Percentiles rank a stretch among this genome's conserved stretches.
These are phyloP conservation scores for Meandrina meandrites DNA, from an alignment of 92 coral and sea anemone species.

Conservation along the genomic window DNA sequence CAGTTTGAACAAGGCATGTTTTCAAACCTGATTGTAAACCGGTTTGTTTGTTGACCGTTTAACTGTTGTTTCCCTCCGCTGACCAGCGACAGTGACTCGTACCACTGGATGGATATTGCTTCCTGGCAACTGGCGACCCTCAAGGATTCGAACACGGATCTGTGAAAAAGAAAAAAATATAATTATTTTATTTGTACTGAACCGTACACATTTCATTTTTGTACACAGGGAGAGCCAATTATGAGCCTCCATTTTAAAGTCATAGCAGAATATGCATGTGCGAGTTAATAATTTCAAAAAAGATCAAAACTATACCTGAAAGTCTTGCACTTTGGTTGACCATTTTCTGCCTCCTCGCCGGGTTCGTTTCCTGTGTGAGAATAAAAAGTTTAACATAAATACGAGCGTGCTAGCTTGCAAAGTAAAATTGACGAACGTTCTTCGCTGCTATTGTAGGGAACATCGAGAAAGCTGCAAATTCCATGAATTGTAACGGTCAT, in stretches of 20 bases:
- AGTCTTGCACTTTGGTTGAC: constrained; percentile 84
- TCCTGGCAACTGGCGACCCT: constrained; percentile 91
- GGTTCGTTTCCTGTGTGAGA: constrained; percentile 32
- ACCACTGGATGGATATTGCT: constrained; percentile 84
- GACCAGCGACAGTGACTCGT: constrained; percentile 74
- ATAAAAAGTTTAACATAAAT: background rate
- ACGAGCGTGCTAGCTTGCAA: background rate
- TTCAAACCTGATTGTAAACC: constrained; percentile 83
- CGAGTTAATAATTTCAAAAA: background rate
- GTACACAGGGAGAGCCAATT: background rate
- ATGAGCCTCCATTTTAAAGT: background rate
- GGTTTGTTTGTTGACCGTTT: constrained; percentile 89
- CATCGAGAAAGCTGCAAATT: no score
- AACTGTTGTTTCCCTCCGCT: constrained; percentile 75
- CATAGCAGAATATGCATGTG: background rate
- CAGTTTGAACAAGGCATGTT: background rate
- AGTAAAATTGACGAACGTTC: background rate
- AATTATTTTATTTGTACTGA: background rate
- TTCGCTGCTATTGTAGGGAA: background rate
- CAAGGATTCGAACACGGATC: constrained; percentile 80
- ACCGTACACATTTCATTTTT: background rate
- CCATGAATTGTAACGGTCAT: no score
- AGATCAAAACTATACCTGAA: constrained; percentile 56
- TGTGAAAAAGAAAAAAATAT: constrained; percentile 1
- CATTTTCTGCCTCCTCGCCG: constrained; percentile 65